Evolutionary conservation across 2,888 invertebrate species (phyloP).

Genomic region (Galeopsomyia nigrocyanea): DNA sequence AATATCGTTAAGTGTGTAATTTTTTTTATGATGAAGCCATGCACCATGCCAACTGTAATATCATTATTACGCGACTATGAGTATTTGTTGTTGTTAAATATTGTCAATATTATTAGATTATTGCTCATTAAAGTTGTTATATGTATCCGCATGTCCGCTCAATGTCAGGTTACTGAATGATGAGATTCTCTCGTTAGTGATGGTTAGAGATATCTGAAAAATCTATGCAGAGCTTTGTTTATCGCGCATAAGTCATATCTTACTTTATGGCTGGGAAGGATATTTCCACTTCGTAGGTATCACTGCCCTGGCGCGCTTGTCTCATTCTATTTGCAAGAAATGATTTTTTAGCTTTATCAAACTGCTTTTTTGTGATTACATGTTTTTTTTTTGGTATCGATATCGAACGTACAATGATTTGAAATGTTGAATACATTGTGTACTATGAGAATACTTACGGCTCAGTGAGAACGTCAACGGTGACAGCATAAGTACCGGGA

Average conservation of each 20-base stretch:
- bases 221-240: conserved; percentile 24
- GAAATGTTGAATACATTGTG: too few relatives aligned
- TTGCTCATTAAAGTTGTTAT: conserved; percentile 21
- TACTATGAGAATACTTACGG: conserved; percentile 76
- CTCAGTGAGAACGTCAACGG: conserved; percentile 86
- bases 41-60: conserved; percentile 38
- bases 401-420: not conserved
- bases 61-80: conserved; percentile 18
- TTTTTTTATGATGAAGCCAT: conserved; percentile 39
- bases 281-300: conserved; percentile 92
- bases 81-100: conserved; percentile 8
- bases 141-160: conserved; percentile 17
- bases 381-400: conserved; percentile 28
- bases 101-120: conserved; percentile 27
- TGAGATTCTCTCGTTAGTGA: conserved; percentile 45
- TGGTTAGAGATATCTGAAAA: conserved; percentile 45
- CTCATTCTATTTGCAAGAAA: conserved; percentile 74
- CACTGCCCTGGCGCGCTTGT: conserved; percentile 88
- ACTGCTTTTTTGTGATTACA: conserved; percentile 51
- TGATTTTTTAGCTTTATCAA: conserved; percentile 38
- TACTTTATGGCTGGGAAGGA: conserved; percentile 94
- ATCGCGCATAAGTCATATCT: conserved; percentile 64
- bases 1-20: conserved; percentile 25
- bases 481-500: conserved; percentile 86
- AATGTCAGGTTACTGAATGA: conserved; percentile 20